Evolutionary conservation across 2,797 vertebrate species (phyloP).

Genomic region (Buphagus erythrorhynchus): DNA sequence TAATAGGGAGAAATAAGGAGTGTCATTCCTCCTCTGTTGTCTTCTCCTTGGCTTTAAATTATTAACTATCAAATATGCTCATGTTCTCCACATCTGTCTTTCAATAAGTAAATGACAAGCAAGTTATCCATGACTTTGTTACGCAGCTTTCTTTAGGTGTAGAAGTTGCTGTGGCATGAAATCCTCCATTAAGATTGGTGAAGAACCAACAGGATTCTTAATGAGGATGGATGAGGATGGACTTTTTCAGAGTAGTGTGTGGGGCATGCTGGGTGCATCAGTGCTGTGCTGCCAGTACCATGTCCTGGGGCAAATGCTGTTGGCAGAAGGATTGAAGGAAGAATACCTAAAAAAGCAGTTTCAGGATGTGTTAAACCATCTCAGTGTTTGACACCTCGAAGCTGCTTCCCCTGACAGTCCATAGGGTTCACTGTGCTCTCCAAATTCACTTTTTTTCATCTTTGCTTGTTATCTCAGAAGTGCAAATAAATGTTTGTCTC

Average conservation of each 20-base stretch:
- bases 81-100: neutral
- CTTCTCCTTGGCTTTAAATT: slow-evolving; percentile 15
- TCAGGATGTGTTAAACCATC: neutral
- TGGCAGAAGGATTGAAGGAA: neutral
- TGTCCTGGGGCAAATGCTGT: neutral
- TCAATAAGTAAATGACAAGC: slow-evolving; percentile 1
- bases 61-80: neutral
- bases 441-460: neutral
- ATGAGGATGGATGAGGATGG: neutral
- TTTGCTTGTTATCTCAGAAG: neutral
- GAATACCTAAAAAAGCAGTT: neutral
- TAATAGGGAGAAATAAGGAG: neutral
- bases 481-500: neutral
- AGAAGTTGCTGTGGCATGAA: neutral
- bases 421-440: neutral
- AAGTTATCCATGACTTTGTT: neutral
- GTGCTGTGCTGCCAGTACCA: neutral
- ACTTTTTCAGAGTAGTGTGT: neutral
- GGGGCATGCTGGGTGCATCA: neutral
- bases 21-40: neutral
- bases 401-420: neutral
- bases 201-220: neutral
- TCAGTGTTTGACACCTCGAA: neutral
- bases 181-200: neutral
- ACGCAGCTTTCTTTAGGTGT: neutral